Evolutionary conservation across 2,888 invertebrate genomes (phyloP).

Genomic region (Spisula subtruncata): DNA sequence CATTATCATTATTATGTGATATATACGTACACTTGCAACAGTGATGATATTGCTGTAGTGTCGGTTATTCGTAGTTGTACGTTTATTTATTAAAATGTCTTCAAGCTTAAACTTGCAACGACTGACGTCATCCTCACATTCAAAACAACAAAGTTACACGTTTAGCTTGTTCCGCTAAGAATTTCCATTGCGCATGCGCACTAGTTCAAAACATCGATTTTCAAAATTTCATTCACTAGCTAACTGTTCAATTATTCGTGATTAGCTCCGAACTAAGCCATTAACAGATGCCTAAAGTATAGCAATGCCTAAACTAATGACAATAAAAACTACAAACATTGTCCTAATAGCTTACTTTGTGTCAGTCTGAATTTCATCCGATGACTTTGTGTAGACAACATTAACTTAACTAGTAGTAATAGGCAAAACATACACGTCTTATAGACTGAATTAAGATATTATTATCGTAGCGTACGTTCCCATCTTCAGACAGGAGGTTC

Average conservation of each 20-base stretch:
- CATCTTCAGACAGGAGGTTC: background rate
- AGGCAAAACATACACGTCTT: constrained; percentile 10
- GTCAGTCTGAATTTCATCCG: background rate
- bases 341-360: background rate
- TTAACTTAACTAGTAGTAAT: background rate
- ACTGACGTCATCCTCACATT: too few relatives aligned
- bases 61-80: too few relatives aligned
- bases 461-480: background rate
- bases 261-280: background rate
- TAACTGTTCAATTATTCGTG: background rate
- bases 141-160: too few relatives aligned
- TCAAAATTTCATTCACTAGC: background rate
- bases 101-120: too few relatives aligned
- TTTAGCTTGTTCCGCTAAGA: too few relatives aligned
- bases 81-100: too few relatives aligned
- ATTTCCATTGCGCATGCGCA: too few relatives aligned
- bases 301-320: background rate
- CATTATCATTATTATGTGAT: too few relatives aligned
- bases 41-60: too few relatives aligned
- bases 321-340: background rate
- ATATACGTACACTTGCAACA: too few relatives aligned
- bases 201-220: background rate
- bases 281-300: background rate
- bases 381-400: background rate
- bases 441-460: background rate